phyloP scores from a whole-genome alignment of 2,113 vertebrate genomes.

The Microtus pennsylvanicus region DNA sequence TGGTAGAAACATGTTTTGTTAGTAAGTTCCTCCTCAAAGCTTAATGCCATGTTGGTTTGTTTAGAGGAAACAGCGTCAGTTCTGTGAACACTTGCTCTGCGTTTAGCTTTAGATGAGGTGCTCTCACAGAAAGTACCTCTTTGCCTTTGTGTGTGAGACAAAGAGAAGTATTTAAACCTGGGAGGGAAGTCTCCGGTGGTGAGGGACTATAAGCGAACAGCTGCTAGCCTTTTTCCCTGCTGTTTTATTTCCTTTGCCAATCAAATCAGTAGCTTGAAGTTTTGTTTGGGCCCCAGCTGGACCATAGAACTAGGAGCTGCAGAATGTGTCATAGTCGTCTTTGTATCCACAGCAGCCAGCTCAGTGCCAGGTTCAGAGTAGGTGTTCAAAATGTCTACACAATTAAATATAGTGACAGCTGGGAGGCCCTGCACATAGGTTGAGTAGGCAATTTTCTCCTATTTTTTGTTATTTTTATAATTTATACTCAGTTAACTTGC shows the following conservation, averaged over 20 bases:
- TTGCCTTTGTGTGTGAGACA: slow-evolving; percentile 59
- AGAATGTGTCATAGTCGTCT: slow-evolving; percentile 49
- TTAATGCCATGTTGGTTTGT: slow-evolving; percentile 18
- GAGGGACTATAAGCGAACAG: slow-evolving; percentile 63
- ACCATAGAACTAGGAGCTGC: slow-evolving; percentile 34
- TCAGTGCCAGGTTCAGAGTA: slow-evolving; percentile 66
- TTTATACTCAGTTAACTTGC: slow-evolving; percentile 68
- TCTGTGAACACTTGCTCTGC: slow-evolving; percentile 57
- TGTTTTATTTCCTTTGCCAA: slow-evolving; percentile 62
- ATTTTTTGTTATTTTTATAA: slow-evolving; percentile 74
- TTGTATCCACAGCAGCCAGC: slow-evolving; percentile 51
- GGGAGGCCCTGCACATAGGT: slow-evolving; percentile 68
- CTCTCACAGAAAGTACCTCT: slow-evolving; percentile 50
- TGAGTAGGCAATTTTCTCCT: slow-evolving; percentile 73
- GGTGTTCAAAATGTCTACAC: slow-evolving; percentile 74
- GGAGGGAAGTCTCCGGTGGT: slow-evolving; percentile 12
- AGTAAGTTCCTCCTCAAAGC: slow-evolving; percentile 43
- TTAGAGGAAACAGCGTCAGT: slow-evolving; percentile 48
- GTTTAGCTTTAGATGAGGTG: slow-evolving; percentile 57
- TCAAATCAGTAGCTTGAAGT: slow-evolving; percentile 61
- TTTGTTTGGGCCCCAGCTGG: slow-evolving; percentile 58
- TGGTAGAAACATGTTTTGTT: slow-evolving; percentile 52
- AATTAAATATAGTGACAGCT: slow-evolving; percentile 75
- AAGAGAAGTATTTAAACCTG: slow-evolving; percentile 60
- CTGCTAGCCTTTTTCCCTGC: slow-evolving; percentile 50